Conservation (phyloP, 2,113 vertebrate genomes). For the Centropus bengalensis region DNA sequence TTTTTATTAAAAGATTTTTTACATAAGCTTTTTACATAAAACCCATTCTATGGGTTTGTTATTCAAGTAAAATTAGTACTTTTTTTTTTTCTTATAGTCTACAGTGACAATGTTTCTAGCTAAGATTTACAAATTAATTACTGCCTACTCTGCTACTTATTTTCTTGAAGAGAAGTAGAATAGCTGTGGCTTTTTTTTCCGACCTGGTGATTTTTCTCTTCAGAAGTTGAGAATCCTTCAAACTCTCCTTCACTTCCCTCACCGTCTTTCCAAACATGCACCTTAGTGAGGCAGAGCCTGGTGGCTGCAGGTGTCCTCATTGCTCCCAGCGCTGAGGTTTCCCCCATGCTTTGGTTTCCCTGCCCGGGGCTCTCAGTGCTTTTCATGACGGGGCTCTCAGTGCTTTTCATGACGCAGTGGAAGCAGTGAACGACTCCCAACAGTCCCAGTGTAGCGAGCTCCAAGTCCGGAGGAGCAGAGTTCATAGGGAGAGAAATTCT, state of each 20-base stretch:
- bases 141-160: background rate
- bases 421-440: background rate
- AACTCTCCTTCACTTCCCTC: background rate
- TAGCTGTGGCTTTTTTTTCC: background rate
- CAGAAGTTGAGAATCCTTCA: background rate
- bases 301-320: constrained; percentile 19
- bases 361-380: constrained; percentile 6
- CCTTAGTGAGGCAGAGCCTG: constrained; percentile 26
- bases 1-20: background rate
- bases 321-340: constrained; percentile 20
- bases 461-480: background rate
- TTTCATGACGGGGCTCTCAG: background rate
- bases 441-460: background rate
- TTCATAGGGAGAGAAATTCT: background rate
- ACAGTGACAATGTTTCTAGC: background rate
- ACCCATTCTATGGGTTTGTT: too few relatives aligned
- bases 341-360: constrained; percentile 1
- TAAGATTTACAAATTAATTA: background rate
- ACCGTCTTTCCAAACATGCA: background rate
- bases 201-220: background rate
- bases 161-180: background rate
- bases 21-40: too few relatives aligned
- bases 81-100: background rate
- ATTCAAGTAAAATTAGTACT: background rate
- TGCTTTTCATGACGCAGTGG: background rate